These are phyloP conservation scores for Actinemys pallida DNA, from an alignment of 2,113 vertebrate genomes.

Conservation along the genomic window DNA sequence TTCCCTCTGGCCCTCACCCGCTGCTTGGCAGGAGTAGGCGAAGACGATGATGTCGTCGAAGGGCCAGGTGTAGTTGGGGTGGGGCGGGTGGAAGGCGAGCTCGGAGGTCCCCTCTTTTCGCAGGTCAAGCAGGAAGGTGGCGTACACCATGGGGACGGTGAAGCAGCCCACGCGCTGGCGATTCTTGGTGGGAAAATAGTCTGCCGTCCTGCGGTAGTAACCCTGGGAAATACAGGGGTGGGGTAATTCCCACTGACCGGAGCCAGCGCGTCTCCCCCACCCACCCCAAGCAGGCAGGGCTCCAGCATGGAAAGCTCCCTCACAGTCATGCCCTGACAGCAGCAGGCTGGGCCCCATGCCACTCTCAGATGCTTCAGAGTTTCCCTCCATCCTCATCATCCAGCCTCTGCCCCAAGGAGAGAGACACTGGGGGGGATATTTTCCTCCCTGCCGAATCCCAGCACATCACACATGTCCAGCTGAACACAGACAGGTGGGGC, in stretches of 20 bases:
- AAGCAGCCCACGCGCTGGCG: constrained; percentile 90
- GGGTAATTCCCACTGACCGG: too few species aligned
- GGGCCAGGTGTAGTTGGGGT: constrained; percentile 93
- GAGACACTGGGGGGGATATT: background rate
- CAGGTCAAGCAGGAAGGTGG: constrained; percentile 90
- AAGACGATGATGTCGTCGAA: constrained; percentile 97
- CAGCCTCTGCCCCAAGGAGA: background rate
- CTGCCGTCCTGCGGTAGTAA: constrained; percentile 92
- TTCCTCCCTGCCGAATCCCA: background rate
- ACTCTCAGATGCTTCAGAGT: background rate
- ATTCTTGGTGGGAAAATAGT: constrained; percentile 96
- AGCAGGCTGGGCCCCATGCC: background rate
- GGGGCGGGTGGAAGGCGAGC: constrained; percentile 92
- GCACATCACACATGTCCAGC: background rate
- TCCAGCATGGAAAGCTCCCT: background rate
- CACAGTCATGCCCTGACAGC: background rate
- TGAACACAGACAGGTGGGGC: background rate
- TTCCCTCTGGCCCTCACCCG: constrained; percentile 76
- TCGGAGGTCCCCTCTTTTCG: constrained; percentile 82
- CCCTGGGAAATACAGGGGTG: constrained; percentile 78
- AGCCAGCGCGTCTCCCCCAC: background rate
- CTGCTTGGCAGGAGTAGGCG: constrained; percentile 90
- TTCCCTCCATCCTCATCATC: background rate
- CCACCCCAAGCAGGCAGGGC: background rate
- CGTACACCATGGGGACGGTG: constrained; percentile 93